Base-by-base conservation (phyloP, 2,797 vertebrate genomes). In the Xerus rutilus region DNA sequence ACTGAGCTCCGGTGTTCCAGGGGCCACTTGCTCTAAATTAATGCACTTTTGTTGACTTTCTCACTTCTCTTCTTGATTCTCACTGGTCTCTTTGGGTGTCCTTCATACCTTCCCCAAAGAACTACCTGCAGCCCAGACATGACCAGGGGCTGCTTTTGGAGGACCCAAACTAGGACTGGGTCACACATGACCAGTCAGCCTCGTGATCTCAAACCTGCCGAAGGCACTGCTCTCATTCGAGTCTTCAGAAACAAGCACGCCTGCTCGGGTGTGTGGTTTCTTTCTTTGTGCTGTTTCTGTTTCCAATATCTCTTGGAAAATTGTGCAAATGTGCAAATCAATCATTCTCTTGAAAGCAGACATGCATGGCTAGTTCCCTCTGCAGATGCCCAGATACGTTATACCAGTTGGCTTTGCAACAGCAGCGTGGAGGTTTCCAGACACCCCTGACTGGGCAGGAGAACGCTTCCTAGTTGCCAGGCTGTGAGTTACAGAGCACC, bases 261-360 rank as follows among this genome's bases (percentile, higher is more conserved):
- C 39, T 39, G 39, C 39, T 39, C 39, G 39, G 39, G 39, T 39
- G 39, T 39, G 39, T 39, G 39, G 39, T 39, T 39, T 39, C 39
- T 76, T 86, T 23, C 81, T 21, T 59, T 52, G 9, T 30, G 47
- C 49, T 78, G 20, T 52, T 84, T 95, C 79, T 92, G 12, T 79
- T 82, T 96, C 74, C 54, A 83, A 32, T 45, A 32, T 64, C 83
- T 93, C 59, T 67, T 84, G 79, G 67, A 72, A 93, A 92, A 72
- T 35, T 13, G 1, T 57, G 32, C 25, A 13, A 9, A 23, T 5
- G 0, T 35, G 67, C 39, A 74, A 77, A n/a, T 9, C 39, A 39
- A 30, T 81, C 67, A 30, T 81, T 81, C 76, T 93, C 47, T n/a
- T 20, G 39, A 89, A 90, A 81, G 72, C 81, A 77, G 59, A 47